A percentile compares a stretch with the other conserved stretches of the same genome.
These are phyloP conservation scores for Phorcus lineatus DNA, from an alignment of 2,888 invertebrate genomes.

Conservation along the genomic window DNA sequence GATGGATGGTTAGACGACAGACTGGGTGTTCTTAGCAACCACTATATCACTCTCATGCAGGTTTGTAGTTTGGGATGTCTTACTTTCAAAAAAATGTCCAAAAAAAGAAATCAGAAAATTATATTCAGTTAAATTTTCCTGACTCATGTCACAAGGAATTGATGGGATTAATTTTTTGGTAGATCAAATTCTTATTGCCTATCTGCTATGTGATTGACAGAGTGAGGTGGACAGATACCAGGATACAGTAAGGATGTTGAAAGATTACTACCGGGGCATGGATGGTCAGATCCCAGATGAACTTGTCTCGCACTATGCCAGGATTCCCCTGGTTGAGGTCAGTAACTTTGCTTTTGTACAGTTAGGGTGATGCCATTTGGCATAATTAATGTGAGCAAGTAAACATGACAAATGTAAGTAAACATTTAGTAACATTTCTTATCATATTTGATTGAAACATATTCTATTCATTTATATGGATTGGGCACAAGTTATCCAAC, in stretches of 20 bases:
- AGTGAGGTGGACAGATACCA: constrained; percentile 74
- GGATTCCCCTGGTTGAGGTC: constrained; percentile 74
- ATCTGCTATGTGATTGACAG: constrained; percentile 36
- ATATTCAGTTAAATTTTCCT: no score
- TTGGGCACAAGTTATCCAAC: no score
- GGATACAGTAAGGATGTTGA: constrained; percentile 73
- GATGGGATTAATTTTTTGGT: no score
- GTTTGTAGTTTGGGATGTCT: constrained; percentile 32
- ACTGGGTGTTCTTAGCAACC: constrained; percentile 73
- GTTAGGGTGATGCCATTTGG: no score
- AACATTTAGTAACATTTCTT: no score
- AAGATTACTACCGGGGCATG: constrained; percentile 75
- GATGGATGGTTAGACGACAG: constrained; percentile 75
- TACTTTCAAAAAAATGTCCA: no score
- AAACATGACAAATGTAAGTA: no score
- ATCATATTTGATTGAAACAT: no score
- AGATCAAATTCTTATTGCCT: background rate
- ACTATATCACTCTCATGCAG: constrained; percentile 74
- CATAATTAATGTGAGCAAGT: no score
- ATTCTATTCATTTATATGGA: no score
- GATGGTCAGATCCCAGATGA: constrained; percentile 74
- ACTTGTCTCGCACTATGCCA: constrained; percentile 64
- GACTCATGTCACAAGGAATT: no score
- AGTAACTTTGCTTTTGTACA: background rate
- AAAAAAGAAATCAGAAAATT: no score